Conservation (phyloP, 2,888 invertebrate genomes). For the Epiblema foenella region DNA sequence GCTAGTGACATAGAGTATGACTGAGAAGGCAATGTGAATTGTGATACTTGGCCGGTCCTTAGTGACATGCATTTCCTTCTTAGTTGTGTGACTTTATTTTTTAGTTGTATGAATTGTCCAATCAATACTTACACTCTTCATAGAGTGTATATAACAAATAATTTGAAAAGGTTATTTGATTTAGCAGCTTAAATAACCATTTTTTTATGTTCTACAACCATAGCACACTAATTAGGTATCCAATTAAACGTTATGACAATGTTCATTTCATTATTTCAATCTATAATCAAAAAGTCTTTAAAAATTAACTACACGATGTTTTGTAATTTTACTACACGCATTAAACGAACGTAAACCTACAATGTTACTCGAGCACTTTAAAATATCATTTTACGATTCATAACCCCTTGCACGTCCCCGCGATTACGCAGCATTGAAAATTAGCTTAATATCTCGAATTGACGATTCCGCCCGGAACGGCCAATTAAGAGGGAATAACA, state of each 20-base stretch:
- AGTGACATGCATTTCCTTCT: too few species aligned
- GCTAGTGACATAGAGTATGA: neutral
- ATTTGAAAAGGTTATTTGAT: too few species aligned
- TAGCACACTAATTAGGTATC: neutral
- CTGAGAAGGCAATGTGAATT: neutral
- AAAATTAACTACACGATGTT: neutral
- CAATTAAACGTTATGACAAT: neutral
- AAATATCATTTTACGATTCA: constrained; percentile 49
- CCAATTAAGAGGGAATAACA: constrained; percentile 83
- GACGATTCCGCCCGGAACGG: constrained; percentile 82
- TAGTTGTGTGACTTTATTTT: too few species aligned
- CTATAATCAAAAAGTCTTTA: neutral
- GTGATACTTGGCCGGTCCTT: too few species aligned
- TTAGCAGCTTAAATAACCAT: too few species aligned
- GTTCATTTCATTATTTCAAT: neutral
- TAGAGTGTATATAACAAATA: too few species aligned
- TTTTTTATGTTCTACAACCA: too few species aligned
- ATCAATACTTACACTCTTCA: too few species aligned
- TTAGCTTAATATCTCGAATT: constrained; percentile 85
- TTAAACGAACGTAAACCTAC: constrained; percentile 17
- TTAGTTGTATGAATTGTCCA: too few species aligned
- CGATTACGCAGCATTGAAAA: constrained; percentile 82
- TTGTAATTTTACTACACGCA: neutral
- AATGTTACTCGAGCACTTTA: constrained; percentile 37
- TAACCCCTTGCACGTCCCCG: constrained; percentile 73